Evolutionary conservation across 1,140 invertebrate genomes (phyloP).

Genomic region (Grapholita molesta): DNA sequence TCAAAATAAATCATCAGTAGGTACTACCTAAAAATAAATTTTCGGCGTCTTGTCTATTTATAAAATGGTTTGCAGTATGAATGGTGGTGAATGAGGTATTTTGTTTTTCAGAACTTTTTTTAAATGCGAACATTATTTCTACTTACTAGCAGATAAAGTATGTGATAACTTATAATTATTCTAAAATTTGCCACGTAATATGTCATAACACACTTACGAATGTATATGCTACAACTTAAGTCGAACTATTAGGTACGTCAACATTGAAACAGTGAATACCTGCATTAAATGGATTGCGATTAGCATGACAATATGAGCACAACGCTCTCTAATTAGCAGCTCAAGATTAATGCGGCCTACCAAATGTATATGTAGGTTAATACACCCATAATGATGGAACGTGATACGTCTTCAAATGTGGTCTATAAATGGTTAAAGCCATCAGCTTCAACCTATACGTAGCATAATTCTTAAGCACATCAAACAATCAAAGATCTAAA

Average conservation of each 20-base stretch:
- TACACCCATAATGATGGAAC: conserved; percentile 10
- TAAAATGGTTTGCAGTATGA: no score
- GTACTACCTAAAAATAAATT: no score
- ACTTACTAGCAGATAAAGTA: no score
- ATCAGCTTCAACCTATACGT: background rate
- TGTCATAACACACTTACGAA: no score
- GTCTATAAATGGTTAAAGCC: background rate
- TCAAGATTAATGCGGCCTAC: conserved; percentile 39
- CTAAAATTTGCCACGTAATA: no score
- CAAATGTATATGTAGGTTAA: conserved; percentile 26
- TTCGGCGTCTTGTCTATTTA: no score
- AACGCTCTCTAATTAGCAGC: conserved; percentile 49
- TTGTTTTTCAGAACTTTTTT: no score
- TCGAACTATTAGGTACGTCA: background rate
- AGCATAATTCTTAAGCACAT: background rate
- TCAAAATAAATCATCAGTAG: no score
- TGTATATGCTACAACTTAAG: background rate
- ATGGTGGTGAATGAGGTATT: no score
- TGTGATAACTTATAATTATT: no score
- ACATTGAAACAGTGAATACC: conserved; percentile 25
- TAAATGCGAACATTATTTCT: no score
- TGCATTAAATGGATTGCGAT: conserved; percentile 33
- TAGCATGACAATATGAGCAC: conserved; percentile 52
- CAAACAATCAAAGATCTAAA: conserved; percentile 6
- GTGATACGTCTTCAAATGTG: conserved; percentile 15